Percentiles rank a stretch among this genome's conserved stretches.
phyloP scores from a whole-genome alignment of 1,140 invertebrate species.

The Acyrthosiphon pisum region DNA sequence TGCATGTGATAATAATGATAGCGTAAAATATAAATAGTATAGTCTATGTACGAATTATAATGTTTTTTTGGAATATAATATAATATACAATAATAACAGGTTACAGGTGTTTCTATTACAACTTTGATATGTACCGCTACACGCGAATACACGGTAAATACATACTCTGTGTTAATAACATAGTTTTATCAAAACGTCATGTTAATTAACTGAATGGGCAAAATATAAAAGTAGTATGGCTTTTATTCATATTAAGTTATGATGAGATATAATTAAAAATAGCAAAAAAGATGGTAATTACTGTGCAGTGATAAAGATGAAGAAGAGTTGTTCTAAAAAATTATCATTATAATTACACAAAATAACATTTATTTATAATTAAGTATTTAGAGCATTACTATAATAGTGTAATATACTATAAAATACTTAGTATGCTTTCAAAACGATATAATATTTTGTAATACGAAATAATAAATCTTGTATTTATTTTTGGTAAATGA shows the following conservation, averaged over 20 bases:
- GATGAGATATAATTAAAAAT: slow-evolving; percentile 21
- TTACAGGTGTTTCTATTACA: not conserved
- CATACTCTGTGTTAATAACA: not conserved
- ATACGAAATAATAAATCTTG: not conserved
- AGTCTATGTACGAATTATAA: not conserved
- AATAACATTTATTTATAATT: slow-evolving; percentile 11
- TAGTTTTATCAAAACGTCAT: slow-evolving; percentile 29
- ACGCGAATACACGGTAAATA: not conserved
- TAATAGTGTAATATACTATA: not conserved
- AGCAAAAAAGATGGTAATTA: slow-evolving; percentile 6
- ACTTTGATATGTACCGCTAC: slow-evolving; percentile 16
- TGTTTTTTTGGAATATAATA: not conserved
- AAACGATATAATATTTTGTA: not conserved
- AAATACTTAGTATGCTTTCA: not conserved
- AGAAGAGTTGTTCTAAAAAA: not conserved
- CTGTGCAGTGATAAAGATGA: not conserved
- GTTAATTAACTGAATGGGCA: slow-evolving; percentile 26
- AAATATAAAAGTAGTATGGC: not conserved
- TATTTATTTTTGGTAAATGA: not conserved
- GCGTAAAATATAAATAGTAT: not conserved
- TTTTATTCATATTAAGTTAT: slow-evolving; percentile 24
- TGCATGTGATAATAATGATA: not conserved
- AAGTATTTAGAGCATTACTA: not conserved
- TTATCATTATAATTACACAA: not conserved
- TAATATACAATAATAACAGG: slow-evolving; percentile 6